phyloP scores from a whole-genome alignment of 2,888 invertebrate species.

The Parnassius mnemosyne region DNA sequence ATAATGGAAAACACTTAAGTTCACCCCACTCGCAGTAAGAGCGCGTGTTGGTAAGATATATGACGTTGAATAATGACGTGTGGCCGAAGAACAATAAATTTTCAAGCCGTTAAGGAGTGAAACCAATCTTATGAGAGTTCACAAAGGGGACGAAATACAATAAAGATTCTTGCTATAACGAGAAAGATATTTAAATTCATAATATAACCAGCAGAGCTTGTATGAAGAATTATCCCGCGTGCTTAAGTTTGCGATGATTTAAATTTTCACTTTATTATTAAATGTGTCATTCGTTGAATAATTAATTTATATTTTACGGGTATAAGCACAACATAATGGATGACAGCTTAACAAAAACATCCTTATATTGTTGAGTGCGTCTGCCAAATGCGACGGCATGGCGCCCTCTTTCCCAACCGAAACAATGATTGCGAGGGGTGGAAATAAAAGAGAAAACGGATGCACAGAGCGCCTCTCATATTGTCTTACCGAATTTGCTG shows the following conservation, averaged over 20 bases:
- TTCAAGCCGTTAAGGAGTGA: slow-evolving; percentile 61
- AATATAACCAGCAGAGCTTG: too few relatives aligned
- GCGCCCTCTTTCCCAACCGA: slow-evolving; percentile 63
- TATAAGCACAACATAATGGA: slow-evolving; percentile 40
- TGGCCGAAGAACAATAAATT: slow-evolving; percentile 74
- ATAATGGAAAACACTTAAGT: slow-evolving; percentile 60
- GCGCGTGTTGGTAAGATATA: slow-evolving; percentile 62
- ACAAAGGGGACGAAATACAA: slow-evolving; percentile 53
- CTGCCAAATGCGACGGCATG: slow-evolving; percentile 61
- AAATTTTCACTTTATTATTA: background rate
- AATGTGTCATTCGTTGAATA: slow-evolving; percentile 2
- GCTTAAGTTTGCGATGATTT: too few relatives aligned
- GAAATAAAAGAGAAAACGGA: slow-evolving; percentile 68
- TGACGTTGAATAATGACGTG: slow-evolving; percentile 71
- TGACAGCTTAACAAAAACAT: slow-evolving; percentile 58
- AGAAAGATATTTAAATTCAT: too few relatives aligned
- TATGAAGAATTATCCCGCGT: too few relatives aligned
- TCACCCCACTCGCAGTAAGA: slow-evolving; percentile 54
- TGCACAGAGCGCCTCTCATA: slow-evolving; percentile 71
- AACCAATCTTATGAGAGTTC: slow-evolving; percentile 67
- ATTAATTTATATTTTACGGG: slow-evolving; percentile 13
- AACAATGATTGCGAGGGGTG: slow-evolving; percentile 73
- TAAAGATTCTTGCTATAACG: slow-evolving; percentile 28
- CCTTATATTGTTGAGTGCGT: slow-evolving; percentile 58
- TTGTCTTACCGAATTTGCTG: slow-evolving; percentile 80